Evolutionary conservation across 2,113 vertebrate genomes (phyloP).

Genomic region (Neogale vison): DNA sequence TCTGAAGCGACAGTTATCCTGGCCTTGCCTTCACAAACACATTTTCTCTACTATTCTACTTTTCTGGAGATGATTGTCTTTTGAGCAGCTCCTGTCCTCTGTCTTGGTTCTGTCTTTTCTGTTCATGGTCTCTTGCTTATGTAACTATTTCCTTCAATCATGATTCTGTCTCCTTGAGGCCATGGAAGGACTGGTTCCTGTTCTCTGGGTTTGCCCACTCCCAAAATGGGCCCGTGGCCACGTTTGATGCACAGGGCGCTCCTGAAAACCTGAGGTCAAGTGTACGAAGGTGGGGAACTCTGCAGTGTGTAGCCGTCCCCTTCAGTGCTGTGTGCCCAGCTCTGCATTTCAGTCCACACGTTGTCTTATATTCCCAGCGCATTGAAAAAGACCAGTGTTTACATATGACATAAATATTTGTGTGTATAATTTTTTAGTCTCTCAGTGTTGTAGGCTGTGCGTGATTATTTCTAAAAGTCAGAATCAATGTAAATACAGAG

Average conservation of each 20-base stretch:
- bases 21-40: not conserved
- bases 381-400: not conserved
- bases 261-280: not conserved
- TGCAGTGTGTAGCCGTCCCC: not conserved
- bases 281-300: not conserved
- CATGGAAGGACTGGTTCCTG: not conserved
- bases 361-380: not conserved
- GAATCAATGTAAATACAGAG: not conserved
- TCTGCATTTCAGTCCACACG: not conserved
- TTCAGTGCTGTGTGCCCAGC: not conserved
- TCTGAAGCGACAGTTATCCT: not conserved
- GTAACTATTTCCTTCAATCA: fast-evolving
- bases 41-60: not conserved
- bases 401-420: not conserved
- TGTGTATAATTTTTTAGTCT: not conserved
- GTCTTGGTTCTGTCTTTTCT: not conserved
- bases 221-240: fast-evolving
- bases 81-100: not conserved
- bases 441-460: not conserved
- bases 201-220: not conserved
- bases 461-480: constrained; percentile 5
- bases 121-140: not conserved
- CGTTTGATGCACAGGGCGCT: fast-evolving
- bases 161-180: not conserved
- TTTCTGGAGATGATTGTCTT: not conserved